Evolutionary conservation across 2,113 vertebrate genomes (phyloP).

Genomic region (Furnarius figulus): DNA sequence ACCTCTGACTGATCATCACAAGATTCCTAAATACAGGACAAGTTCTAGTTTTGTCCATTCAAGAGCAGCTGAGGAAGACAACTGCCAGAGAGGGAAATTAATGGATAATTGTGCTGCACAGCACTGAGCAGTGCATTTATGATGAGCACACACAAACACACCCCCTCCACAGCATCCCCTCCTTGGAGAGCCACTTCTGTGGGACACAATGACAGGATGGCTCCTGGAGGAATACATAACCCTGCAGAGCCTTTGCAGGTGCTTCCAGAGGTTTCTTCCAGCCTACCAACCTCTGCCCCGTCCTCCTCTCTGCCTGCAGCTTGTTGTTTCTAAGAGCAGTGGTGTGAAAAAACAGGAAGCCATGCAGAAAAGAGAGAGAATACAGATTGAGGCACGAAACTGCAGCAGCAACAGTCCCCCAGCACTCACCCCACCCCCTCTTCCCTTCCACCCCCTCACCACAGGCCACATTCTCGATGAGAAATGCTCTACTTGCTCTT

Average conservation of each 20-base stretch:
- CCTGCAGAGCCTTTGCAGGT: rapidly evolving
- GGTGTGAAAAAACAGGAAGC: slow-evolving; percentile 66
- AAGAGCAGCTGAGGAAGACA: background rate
- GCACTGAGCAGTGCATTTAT: rapidly evolving
- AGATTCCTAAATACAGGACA: background rate
- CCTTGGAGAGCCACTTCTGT: background rate
- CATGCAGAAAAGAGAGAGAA: slow-evolving; percentile 35
- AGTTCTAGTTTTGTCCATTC: background rate
- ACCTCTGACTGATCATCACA: background rate
- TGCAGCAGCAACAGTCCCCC: slow-evolving; percentile 14
- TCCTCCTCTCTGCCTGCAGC: background rate
- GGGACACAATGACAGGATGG: rapidly evolving
- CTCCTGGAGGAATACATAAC: background rate
- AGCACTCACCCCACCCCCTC: background rate
- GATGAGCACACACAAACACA: background rate
- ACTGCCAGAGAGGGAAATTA: background rate
- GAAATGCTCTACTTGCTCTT: background rate
- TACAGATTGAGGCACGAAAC: background rate
- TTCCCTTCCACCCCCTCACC: no score
- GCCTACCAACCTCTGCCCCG: background rate
- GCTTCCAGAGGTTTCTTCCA: background rate
- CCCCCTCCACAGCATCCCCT: background rate
- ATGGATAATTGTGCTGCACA: rapidly evolving
- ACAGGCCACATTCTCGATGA: background rate
- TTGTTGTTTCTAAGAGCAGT: slow-evolving; percentile 55